Conservation (phyloP, 2,888 invertebrate genomes). For the Ommatoiulus sabulosus region DNA sequence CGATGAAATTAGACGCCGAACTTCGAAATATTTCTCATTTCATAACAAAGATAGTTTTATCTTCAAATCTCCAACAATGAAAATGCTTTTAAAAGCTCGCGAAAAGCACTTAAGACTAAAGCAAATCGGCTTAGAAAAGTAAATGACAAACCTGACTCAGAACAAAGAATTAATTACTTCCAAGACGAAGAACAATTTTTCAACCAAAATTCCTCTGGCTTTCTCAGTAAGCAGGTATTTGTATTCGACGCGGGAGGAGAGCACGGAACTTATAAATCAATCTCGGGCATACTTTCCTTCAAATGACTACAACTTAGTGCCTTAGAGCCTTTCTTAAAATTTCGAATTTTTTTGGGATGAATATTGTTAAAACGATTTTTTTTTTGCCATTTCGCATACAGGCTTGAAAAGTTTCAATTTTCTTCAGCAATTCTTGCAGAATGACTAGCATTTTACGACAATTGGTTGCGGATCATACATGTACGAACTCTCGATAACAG, state of each 20-base stretch:
- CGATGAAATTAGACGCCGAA: not conserved
- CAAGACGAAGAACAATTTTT: constrained; percentile 18
- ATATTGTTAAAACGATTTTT: constrained; percentile 9
- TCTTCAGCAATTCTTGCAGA: not conserved
- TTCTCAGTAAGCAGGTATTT: not conserved
- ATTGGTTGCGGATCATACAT: not conserved
- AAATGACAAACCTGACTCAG: constrained; percentile 13
- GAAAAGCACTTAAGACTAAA: constrained; percentile 5
- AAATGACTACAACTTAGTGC: not conserved
- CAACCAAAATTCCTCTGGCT: not conserved
- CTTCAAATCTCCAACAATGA: not conserved
- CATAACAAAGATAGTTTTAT: not conserved
- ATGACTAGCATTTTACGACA: constrained; percentile 11
- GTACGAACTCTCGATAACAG: not conserved
- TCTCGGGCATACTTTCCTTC: not conserved
- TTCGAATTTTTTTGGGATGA: not conserved
- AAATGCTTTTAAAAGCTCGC: not conserved
- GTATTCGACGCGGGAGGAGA: not conserved
- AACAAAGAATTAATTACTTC: constrained; percentile 17
- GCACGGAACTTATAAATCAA: constrained; percentile 24
- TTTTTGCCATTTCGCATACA: not conserved
- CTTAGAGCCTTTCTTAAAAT: not conserved
- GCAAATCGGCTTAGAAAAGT: constrained; percentile 4
- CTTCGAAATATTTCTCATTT: not conserved
- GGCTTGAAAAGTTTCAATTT: not conserved